phyloP scores from a whole-genome alignment of 23 tunicate species.

The Trididemnum clinides region DNA sequence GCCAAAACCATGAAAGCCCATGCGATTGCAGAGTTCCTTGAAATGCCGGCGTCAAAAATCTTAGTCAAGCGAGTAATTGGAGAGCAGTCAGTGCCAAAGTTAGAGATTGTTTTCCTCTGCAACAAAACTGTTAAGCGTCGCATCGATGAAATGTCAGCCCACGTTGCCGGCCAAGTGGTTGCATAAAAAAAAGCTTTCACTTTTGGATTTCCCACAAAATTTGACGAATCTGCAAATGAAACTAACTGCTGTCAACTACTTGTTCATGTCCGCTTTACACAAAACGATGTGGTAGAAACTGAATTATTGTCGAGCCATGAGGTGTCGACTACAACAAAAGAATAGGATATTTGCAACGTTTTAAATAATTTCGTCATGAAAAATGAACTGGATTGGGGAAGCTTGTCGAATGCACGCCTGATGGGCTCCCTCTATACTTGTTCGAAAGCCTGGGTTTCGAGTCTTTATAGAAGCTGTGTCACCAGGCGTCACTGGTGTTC shows the following conservation, averaged over 20 bases:
- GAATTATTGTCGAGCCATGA: slow-evolving; percentile 25
- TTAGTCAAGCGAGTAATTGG: too few species aligned
- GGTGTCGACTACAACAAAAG: slow-evolving; percentile 31
- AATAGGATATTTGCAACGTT: slow-evolving; percentile 13
- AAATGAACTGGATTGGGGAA: slow-evolving; percentile 41
- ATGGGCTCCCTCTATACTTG: slow-evolving; percentile 50
- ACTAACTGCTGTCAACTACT: slow-evolving; percentile 38
- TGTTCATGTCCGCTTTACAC: too few species aligned
- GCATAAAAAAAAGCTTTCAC: slow-evolving; percentile 36
- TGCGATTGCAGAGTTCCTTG: slow-evolving; percentile 21
- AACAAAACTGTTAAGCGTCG: slow-evolving; percentile 42
- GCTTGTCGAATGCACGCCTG: slow-evolving; percentile 39
- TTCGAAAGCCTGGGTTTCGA: slow-evolving; percentile 58
- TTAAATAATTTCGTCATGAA: slow-evolving; percentile 12
- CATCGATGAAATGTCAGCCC: slow-evolving; percentile 44
- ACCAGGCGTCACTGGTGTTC: slow-evolving; percentile 47
- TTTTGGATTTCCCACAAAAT: slow-evolving; percentile 34
- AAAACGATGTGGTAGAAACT: slow-evolving; percentile 11
- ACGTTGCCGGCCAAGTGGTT: slow-evolving; percentile 35
- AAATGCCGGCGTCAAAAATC: slow-evolving; percentile 19
- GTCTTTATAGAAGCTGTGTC: slow-evolving; percentile 64
- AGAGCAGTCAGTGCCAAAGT: slow-evolving; percentile 37
- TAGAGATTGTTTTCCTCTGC: slow-evolving; percentile 27
- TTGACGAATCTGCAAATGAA: too few species aligned
- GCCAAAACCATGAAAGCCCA: slow-evolving; percentile 26